A percentile compares a stretch with the other conserved stretches of the same genome.
Evolutionary conservation across 1,140 invertebrate genomes (phyloP).

Genomic region (Venustaconcha ellipsiformis): DNA sequence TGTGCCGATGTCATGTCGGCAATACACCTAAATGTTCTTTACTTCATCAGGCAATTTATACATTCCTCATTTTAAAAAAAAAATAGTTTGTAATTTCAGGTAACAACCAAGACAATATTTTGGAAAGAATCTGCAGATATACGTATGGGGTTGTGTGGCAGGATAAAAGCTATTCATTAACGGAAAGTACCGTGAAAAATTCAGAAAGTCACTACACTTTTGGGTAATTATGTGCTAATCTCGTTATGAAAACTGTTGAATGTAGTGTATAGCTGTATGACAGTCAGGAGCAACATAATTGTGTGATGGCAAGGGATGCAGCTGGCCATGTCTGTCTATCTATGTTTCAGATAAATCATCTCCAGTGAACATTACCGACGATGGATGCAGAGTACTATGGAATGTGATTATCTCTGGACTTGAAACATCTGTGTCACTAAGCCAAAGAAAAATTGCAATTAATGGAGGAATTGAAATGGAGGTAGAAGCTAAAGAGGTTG

Average conservation of each 20-base stretch:
- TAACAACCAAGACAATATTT: conserved; percentile 16
- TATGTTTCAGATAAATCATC: conserved; percentile 16
- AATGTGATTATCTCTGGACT: conserved; percentile 33
- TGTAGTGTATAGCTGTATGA: conserved; percentile 17
- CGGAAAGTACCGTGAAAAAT: background rate
- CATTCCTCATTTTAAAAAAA: conserved; percentile 3
- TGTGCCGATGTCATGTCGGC: background rate
- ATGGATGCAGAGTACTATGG: background rate
- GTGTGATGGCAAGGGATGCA: conserved; percentile 29
- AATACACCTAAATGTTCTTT: conserved; percentile 6
- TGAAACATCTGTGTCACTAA: conserved; percentile 20
- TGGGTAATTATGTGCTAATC: conserved; percentile 32
- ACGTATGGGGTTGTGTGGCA: background rate
- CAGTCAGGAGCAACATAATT: conserved; percentile 1
- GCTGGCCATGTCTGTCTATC: conserved; percentile 12
- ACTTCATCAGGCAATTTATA: conserved; percentile 12
- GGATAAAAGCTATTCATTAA: background rate
- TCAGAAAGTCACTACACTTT: conserved; percentile 7
- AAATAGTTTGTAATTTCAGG: conserved; percentile 21
- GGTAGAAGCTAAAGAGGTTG: conserved; percentile 26
- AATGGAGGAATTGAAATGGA: conserved; percentile 36
- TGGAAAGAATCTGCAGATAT: background rate
- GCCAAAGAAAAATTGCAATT: conserved; percentile 9
- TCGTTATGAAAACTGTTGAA: conserved; percentile 30
- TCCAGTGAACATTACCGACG: too few relatives aligned